These are phyloP conservation scores for Rachycentron canadum DNA, from an alignment of 2,797 vertebrate genomes.

Conservation along the genomic window DNA sequence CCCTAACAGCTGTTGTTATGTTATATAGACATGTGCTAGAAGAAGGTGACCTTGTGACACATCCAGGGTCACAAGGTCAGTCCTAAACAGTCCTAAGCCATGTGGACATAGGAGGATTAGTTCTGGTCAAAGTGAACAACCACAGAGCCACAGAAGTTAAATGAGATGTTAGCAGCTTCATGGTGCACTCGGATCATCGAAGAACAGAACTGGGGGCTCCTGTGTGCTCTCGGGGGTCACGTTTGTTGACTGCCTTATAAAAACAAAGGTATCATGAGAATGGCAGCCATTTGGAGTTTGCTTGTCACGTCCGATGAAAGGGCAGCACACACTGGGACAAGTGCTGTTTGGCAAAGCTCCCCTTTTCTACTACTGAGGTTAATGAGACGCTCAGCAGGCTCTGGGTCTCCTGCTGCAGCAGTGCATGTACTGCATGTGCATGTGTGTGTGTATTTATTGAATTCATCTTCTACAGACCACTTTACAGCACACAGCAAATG, in stretches of 20 bases:
- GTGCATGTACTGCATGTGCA: too few relatives aligned
- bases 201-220: too few relatives aligned
- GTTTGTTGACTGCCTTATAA: conserved; percentile 66
- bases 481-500: conserved; percentile 7
- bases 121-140: conserved; percentile 11
- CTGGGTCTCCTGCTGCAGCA: conserved; percentile 7
- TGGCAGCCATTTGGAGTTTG: conserved; percentile 76
- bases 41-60: background rate
- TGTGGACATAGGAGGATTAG: conserved; percentile 2
- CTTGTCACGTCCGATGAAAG: conserved; percentile 78
- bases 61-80: background rate
- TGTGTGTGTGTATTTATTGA: conserved; percentile 14
- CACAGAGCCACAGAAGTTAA: conserved; percentile 1
- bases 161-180: background rate
- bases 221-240: conserved; percentile 32
- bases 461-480: background rate
- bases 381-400: conserved; percentile 44
- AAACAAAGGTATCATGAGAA: conserved; percentile 74
- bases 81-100: conserved; percentile 34
- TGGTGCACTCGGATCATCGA: conserved; percentile 3
- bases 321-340: conserved; percentile 62
- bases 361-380: conserved; percentile 54
- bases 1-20: background rate
- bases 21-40: background rate
- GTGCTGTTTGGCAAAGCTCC: conserved; percentile 68